Evolutionary conservation across 2,113 vertebrate species (phyloP).

Genomic region (Guaruba guarouba): DNA sequence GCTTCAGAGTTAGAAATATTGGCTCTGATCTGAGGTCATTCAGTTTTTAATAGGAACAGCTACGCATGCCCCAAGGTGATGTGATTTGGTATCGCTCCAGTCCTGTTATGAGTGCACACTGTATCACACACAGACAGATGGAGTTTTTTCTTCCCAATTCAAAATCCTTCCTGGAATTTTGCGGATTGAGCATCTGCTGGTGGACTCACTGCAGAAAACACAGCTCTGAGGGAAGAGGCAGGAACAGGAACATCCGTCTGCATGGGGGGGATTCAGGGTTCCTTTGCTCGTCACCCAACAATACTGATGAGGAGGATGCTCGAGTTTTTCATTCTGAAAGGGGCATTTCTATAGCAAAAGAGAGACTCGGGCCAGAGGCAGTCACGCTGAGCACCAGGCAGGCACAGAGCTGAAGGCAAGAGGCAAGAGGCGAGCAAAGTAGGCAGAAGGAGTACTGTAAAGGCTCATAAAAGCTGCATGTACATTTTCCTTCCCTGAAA

Average conservation of each 20-base stretch:
- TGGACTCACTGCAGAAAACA: background rate
- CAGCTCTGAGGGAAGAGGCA: background rate
- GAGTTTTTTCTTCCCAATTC: background rate
- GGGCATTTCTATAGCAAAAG: background rate
- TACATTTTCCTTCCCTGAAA: slow-evolving; percentile 23
- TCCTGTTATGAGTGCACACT: background rate
- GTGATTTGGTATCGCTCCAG: background rate
- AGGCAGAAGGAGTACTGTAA: background rate
- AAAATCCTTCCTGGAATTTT: background rate
- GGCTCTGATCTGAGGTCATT: background rate
- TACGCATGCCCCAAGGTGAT: background rate
- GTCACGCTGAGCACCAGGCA: background rate
- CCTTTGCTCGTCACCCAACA: background rate
- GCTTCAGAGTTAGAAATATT: background rate
- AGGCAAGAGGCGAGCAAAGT: background rate
- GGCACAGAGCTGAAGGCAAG: background rate
- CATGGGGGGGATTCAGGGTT: background rate
- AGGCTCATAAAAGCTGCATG: slow-evolving; percentile 5
- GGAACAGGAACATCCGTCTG: background rate
- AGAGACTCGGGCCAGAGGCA: background rate
- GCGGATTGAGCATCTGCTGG: background rate
- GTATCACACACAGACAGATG: background rate
- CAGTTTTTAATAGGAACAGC: background rate
- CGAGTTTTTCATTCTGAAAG: background rate
- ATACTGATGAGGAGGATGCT: background rate